Evolutionary conservation across 2,113 vertebrate species (phyloP), one percentile per base, ranked within the genome.

Genomic region (Alexandromys fortis): DNA sequence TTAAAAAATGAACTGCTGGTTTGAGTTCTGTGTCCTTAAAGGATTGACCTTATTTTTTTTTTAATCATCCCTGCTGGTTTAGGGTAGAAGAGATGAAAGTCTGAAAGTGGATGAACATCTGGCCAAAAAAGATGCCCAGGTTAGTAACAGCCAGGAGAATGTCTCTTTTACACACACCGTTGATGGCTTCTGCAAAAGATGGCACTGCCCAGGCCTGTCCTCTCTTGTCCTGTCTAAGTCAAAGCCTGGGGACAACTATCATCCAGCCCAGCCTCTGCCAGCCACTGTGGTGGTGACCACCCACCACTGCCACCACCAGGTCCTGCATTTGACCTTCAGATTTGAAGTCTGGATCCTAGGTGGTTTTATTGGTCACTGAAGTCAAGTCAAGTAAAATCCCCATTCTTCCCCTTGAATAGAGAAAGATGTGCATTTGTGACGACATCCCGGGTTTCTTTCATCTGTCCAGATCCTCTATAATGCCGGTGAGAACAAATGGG

Each of bases 401-500:
- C 22, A 22, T 6, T 76, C 28, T 78, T 93, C 55, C 78, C 28
- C 35, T 63, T 30, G 13, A 63, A 52, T 42, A 35, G 8, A 61
- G 14, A 55, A 63, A 89, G 47, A 67, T 11, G 9, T 52, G 1
- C 68, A 70, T 90, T 49, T 4, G 1, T 19, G 52, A 35, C 58
- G n/a, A 85, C 67, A 33, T 4, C 3, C 7, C 26, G 0, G 5
- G 67, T 45, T 85, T 61, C 68, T 47, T 82, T 11, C 1, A 7
- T 30, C 63, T 33, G 19, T 95, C 33, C 55, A 99, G 99, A 95
- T 97, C 45, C 98, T 99, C 72, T 99, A 99, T 42, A 97, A 98
- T 16, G 99, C 99, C 7, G 99, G 99, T 0, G 98, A 99, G 98
- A 99, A 99, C 95, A 98, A 96, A 89, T 99, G 99, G 98, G 99